Evolutionary conservation across 2,113 vertebrate species (phyloP), one percentile per base, ranked within the genome.

Genomic region (Platichthys stellatus): DNA sequence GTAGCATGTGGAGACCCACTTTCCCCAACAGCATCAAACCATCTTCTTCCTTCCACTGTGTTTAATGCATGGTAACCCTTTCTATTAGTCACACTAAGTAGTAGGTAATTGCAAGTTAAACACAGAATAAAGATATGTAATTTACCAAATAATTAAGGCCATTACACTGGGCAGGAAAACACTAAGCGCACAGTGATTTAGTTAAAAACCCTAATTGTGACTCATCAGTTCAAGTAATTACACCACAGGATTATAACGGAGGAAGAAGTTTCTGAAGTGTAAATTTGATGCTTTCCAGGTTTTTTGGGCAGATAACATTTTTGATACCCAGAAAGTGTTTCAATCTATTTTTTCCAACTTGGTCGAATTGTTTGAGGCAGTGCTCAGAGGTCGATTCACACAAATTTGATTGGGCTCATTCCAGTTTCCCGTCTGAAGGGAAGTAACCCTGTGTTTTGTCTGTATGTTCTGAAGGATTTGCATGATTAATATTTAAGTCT

Each of bases 61-160:
- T 61, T 26, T 60, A 66, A 66, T 62, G 38, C 21, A 38, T 62
- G 21, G 24, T 58, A 72, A 72, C 18, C 14, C 9, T 15, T 57
- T 24, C 59, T 26, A 69, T 74, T 65, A 63, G 53, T 78, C 60
- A 74, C 53, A 56, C 45, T 61, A 61, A 47, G 45, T n/a, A 38
- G 20, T 4, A 45, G 9, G n/a, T 74, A 35, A 69, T 74, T 73
- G 21, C 21, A 56, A 54, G 47, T 61, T 56, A 62, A 74, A 57
- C 18, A 31, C 17, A 40, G 63, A 69, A 47, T 65, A 38, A 72
- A 17, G 28, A 35, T 35, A 60, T 3, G 1, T 56, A 60, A 73
- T 73, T 69, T 58, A 47, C 53, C 20, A 78, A 60, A 64, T 78
- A 74, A 83, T 70, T 71, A 21, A 61, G 74, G 43, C 40, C 57